Conservation (phyloP, 2,888 invertebrate genomes). For the Trissolcus japonicus region DNA sequence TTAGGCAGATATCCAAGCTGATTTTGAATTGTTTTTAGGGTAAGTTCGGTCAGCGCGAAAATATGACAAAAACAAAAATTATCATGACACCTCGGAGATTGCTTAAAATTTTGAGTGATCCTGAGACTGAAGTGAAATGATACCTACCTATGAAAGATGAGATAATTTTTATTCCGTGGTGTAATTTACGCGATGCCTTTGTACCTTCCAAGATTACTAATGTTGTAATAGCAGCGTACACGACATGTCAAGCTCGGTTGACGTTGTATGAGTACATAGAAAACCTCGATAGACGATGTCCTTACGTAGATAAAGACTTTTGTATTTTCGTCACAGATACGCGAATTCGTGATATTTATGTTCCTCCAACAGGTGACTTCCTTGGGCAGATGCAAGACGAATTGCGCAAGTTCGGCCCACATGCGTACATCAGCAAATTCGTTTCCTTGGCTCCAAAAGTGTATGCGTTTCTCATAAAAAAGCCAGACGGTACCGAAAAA, state of each 20-base stretch:
- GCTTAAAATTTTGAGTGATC: background rate
- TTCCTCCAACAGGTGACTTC: conserved; percentile 3
- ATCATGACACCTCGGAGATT: background rate
- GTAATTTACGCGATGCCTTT: background rate
- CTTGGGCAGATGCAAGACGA: conserved; percentile 42
- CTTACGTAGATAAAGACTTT: conserved; percentile 9
- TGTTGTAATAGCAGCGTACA: conserved; percentile 8
- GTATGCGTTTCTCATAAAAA: conserved; percentile 5
- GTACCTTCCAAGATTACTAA: background rate
- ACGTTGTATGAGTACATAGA: conserved; percentile 6
- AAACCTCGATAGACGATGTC: background rate
- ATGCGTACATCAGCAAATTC: conserved; percentile 22
- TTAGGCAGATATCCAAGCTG: conserved; percentile 10
- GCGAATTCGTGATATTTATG: background rate
- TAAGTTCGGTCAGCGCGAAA: conserved; percentile 11
- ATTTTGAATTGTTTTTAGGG: conserved; percentile 29
- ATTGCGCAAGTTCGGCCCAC: conserved; percentile 1
- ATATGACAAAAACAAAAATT: conserved; percentile 10
- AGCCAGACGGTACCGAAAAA: background rate
- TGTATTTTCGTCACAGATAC: background rate
- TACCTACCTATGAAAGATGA: conserved; percentile 11
- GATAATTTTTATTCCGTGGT: background rate
- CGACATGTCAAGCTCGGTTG: conserved; percentile 6
- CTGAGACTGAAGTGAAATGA: background rate
- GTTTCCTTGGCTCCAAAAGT: conserved; percentile 15